These are phyloP conservation scores for Troglohyphantes excavatus DNA, from an alignment of 2,888 invertebrate species.

Conservation along the genomic window DNA sequence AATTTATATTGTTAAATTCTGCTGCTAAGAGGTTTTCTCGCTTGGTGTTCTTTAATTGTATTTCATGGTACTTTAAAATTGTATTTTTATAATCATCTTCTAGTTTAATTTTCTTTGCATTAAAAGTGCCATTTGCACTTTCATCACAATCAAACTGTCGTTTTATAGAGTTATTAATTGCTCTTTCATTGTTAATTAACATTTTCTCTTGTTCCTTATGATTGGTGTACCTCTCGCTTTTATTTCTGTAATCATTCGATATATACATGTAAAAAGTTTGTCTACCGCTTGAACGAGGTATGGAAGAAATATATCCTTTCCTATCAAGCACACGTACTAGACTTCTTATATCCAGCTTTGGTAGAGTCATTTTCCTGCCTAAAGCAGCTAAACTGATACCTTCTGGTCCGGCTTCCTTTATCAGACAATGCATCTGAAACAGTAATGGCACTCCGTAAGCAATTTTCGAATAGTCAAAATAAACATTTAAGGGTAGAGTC, in stretches of 20 bases:
- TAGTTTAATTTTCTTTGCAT: not conserved
- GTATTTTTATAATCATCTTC: not conserved
- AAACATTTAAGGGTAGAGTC: conserved; percentile 23
- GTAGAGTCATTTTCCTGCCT: conserved; percentile 80
- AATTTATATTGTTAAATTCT: conserved; percentile 28
- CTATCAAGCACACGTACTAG: conserved; percentile 84
- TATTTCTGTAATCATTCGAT: conserved; percentile 56
- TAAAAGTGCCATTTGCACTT: not conserved
- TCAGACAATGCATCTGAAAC: conserved; percentile 84
- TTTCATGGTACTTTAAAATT: not conserved
- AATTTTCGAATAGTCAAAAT: conserved; percentile 68
- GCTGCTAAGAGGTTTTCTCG: not conserved
- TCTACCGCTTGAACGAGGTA: conserved; percentile 85
- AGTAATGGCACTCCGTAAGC: conserved; percentile 82
- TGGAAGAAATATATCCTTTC: conserved; percentile 83
- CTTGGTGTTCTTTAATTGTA: not conserved
- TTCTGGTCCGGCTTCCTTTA: conserved; percentile 84
- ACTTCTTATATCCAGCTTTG: conserved; percentile 81
- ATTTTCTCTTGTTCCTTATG: conserved; percentile 48
- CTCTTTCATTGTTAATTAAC: not conserved
- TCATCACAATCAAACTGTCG: conserved; percentile 8
- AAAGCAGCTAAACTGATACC: conserved; percentile 84
- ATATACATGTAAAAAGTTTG: conserved; percentile 83
- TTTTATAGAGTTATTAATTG: not conserved
- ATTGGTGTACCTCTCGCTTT: conserved; percentile 70